Evolutionary conservation across 2,888 invertebrate genomes (phyloP).

Genomic region (Argyresthia albistria): DNA sequence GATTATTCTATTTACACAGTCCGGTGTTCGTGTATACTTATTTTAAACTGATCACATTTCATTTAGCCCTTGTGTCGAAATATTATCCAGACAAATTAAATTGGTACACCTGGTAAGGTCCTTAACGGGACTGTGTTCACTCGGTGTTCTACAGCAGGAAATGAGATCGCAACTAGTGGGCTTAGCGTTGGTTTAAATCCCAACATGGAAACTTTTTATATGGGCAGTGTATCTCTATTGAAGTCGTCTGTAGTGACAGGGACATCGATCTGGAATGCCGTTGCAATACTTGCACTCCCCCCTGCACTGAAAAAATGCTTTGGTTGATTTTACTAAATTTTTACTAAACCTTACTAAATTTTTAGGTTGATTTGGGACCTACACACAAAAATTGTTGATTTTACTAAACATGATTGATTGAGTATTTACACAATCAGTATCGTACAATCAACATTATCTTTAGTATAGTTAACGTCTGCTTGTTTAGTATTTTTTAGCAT

Average conservation of each 20-base stretch:
- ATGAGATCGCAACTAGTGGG: neutral
- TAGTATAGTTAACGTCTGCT: no score
- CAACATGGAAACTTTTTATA: no score
- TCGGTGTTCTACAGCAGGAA: neutral
- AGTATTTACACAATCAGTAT: no score
- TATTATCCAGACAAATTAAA: neutral
- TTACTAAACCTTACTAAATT: no score
- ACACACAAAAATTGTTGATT: no score
- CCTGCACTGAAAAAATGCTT: no score
- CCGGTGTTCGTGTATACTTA: neutral
- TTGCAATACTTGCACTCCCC: conserved; percentile 8
- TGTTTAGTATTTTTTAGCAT: no score
- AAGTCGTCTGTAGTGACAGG: conserved; percentile 9
- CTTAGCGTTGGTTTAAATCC: no score
- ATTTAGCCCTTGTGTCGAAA: neutral
- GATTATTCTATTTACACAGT: conserved; percentile 21
- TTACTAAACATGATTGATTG: no score
- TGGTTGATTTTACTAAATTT: no score
- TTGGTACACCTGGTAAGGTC: neutral
- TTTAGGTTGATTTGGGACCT: no score
- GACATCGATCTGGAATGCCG: conserved; percentile 16
- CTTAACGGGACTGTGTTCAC: neutral
- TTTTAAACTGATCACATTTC: neutral
- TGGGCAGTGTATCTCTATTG: neutral
- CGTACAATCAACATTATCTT: no score